Evolutionary conservation across 2,113 vertebrate species (phyloP), one percentile per base, ranked within the genome.

Genomic region (Calyptommatus sinebrachiatus): DNA sequence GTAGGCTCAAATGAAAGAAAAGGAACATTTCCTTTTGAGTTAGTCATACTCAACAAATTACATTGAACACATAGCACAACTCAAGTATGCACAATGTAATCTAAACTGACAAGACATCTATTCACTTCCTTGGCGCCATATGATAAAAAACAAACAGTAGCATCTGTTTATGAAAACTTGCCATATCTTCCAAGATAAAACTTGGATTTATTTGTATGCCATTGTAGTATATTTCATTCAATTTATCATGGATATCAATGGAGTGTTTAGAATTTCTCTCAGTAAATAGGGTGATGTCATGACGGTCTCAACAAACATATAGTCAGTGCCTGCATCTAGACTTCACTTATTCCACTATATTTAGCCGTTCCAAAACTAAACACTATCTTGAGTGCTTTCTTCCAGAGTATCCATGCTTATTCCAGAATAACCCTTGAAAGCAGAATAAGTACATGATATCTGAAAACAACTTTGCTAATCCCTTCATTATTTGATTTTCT

Each of bases 71-170:
- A 69, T 6, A 41, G 3, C 12, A 26, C n/a, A 73, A 24, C 24
- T 16, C 29, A 45, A 68, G 53, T 41, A 28, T 28, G 48, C 63
- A 71, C 60, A 29, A 31, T 74, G 12, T 67, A 73, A 67, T 73
- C 79, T 41, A 80, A 67, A 45, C 29, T 67, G 79, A 80, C 35
- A 28, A 21, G 31, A 5, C 12, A 79, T 75, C 35, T 75, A 75
- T 71, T 63, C 4, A 28, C 31, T 74, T 73, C 63, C 29, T 57
- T 73, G 71, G 9, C 73, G 50, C 12, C 18, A 18, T 75, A 68
- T 68, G n/a, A 46, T 46, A 35, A 22, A 75, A 68, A 29, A 10
- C 18, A 74, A 21, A 45, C 11, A 26, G 71, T 46, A 80, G 50
- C 31, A 81, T 73, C 50, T 74, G 11, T 68, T 80, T 60, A 65